Conservation (phyloP, 2,888 invertebrate genomes). For the Brenthis daphne region DNA sequence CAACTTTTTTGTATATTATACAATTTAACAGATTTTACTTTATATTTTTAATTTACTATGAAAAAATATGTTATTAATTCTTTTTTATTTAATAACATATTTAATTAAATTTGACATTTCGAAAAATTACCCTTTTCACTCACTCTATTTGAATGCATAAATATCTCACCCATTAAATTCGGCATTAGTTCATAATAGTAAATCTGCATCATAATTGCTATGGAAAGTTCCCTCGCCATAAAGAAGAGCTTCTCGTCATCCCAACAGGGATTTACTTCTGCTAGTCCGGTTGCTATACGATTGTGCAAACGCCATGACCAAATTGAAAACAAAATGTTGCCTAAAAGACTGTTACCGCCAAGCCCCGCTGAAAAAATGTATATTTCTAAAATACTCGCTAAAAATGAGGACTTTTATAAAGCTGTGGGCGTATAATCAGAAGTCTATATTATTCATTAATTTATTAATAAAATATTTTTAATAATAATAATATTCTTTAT, state of each 20-base stretch:
- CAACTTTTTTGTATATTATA: no score
- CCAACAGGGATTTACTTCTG: conserved; percentile 53
- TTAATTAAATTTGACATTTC: no score
- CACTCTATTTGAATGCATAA: no score
- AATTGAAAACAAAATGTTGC: conserved; percentile 46
- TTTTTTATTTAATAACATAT: neutral
- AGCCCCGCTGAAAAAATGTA: conserved; percentile 40
- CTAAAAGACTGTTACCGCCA: conserved; percentile 44
- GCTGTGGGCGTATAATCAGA: no score
- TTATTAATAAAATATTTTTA: no score
- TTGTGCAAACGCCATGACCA: conserved; percentile 57
- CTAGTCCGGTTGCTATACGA: conserved; percentile 46
- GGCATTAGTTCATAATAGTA: conserved; percentile 50
- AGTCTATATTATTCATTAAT: no score
- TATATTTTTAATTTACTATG: no score
- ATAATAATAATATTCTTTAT: no score
- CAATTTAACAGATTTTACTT: no score
- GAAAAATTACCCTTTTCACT: no score
- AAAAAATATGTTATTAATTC: neutral
- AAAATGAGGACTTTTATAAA: no score
- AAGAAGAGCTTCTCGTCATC: conserved; percentile 51
- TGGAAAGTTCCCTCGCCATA: conserved; percentile 53
- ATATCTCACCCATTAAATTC: conserved; percentile 49
- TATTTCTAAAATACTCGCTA: no score
- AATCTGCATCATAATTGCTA: conserved; percentile 50